Conservation (phyloP, 2,888 invertebrate species). For the Theretra japonica region DNA sequence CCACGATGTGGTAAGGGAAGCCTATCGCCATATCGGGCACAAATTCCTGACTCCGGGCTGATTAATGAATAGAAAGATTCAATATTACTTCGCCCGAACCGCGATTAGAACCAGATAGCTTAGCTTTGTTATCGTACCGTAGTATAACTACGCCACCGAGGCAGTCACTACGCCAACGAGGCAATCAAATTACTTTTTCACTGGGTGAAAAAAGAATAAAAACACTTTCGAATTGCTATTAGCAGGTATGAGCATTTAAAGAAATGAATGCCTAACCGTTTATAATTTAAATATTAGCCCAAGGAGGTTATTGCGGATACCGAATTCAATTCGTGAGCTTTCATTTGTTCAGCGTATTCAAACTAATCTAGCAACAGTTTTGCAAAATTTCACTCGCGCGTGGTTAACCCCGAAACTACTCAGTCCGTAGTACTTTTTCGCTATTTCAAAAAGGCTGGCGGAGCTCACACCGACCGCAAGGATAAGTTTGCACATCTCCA, state of each 20-base stretch:
- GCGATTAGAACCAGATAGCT: no score
- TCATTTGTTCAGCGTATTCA: conserved; percentile 40
- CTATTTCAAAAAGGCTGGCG: conserved; percentile 1
- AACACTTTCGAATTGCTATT: no score
- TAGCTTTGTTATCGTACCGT: no score
- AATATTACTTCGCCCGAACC: no score
- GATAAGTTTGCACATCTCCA: conserved; percentile 45
- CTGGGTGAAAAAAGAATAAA: no score
- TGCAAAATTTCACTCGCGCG: conserved; percentile 20
- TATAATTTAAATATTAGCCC: conserved; percentile 39
- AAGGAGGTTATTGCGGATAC: conserved; percentile 35
- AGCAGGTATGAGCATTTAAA: background rate
- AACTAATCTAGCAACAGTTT: conserved; percentile 30
- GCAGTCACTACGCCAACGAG: no score
- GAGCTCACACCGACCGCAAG: conserved; percentile 13
- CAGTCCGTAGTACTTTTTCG: background rate
- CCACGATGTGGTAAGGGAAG: no score
- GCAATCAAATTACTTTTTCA: no score
- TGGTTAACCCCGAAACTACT: conserved; percentile 6
- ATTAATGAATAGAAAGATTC: no score
- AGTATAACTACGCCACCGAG: no score
- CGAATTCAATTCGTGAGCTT: conserved; percentile 43
- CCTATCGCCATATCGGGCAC: no score
- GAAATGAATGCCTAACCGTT: background rate
- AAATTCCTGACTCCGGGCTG: no score